phyloP scores from a whole-genome alignment of 2,797 vertebrate genomes.

The Etheostoma nigrum region DNA sequence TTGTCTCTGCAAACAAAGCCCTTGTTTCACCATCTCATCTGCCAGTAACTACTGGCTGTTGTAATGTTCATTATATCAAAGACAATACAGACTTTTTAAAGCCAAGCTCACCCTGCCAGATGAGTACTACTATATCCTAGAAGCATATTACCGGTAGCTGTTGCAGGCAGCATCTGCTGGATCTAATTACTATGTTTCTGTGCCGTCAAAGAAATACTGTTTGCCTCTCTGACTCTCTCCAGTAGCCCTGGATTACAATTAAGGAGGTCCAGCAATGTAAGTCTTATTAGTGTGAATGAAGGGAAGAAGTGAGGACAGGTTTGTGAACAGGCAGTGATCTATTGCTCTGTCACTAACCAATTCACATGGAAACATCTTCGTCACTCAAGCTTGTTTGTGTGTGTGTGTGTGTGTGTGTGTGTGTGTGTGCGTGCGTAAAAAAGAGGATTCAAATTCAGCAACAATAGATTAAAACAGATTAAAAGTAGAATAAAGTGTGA shows the following conservation, averaged over 20 bases:
- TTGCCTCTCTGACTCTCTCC: conserved; percentile 71
- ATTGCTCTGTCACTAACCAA: neutral
- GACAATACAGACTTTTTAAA: conserved; percentile 57
- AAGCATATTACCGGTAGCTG: conserved; percentile 73
- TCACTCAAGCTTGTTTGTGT: neutral
- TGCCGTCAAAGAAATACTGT: conserved; percentile 75
- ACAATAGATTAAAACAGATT: no score
- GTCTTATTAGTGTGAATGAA: conserved; percentile 62
- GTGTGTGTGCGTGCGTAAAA: neutral
- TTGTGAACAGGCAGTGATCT: conserved; percentile 23
- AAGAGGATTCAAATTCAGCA: neutral
- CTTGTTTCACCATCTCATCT: conserved; percentile 26
- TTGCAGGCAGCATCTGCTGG: conserved; percentile 71
- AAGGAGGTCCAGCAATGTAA: conserved; percentile 60
- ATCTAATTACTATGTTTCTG: conserved; percentile 81
- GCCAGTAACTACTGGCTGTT: neutral
- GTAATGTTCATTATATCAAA: conserved; percentile 37
- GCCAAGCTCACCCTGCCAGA: conserved; percentile 37
- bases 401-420: no score
- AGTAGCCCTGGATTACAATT: conserved; percentile 70
- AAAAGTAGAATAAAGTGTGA: neutral
- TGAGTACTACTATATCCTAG: conserved; percentile 51
- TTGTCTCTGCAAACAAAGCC: conserved; percentile 61
- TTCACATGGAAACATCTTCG: conserved; percentile 22
- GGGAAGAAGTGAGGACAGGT: conserved; percentile 28